phyloP scores from a whole-genome alignment of 2,888 invertebrate species.

The Acleris holmiana region DNA sequence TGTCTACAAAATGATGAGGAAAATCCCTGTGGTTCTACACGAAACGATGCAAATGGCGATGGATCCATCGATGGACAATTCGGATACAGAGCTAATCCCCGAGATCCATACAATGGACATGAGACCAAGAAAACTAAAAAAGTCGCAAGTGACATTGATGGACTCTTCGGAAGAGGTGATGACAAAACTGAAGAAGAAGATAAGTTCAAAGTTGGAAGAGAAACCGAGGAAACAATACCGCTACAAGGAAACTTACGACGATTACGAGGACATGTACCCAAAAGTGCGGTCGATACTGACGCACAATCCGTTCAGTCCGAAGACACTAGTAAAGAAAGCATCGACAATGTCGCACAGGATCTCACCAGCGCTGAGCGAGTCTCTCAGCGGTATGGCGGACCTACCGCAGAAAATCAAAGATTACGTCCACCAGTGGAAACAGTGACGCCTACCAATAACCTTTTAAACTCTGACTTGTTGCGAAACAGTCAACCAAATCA shows the following conservation, averaged over 20 bases:
- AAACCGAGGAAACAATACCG: slow-evolving; percentile 68
- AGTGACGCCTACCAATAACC: slow-evolving; percentile 50
- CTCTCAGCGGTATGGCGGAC: slow-evolving; percentile 68
- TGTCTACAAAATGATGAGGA: slow-evolving; percentile 69
- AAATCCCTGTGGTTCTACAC: slow-evolving; percentile 71
- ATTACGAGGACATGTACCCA: slow-evolving; percentile 65
- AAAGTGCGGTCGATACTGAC: slow-evolving; percentile 53
- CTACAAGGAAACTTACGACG: slow-evolving; percentile 69
- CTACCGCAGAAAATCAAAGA: slow-evolving; percentile 72
- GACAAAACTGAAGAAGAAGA: slow-evolving; percentile 57
- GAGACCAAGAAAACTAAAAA: slow-evolving; percentile 42
- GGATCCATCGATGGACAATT: slow-evolving; percentile 56
- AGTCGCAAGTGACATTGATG: slow-evolving; percentile 47
- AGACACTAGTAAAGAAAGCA: slow-evolving; percentile 64
- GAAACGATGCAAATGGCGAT: slow-evolving; percentile 72
- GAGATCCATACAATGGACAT: slow-evolving; percentile 48
- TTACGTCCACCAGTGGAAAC: slow-evolving; percentile 69
- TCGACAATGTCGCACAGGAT: slow-evolving; percentile 62
- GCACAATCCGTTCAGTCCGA: slow-evolving; percentile 60
- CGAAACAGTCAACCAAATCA: slow-evolving; percentile 48
- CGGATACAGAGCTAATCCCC: slow-evolving; percentile 53
- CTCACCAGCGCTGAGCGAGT: slow-evolving; percentile 72
- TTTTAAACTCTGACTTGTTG: slow-evolving; percentile 43
- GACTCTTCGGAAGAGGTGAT: slow-evolving; percentile 54
- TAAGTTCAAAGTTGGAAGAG: slow-evolving; percentile 65